Evolutionary conservation across 2,113 vertebrate species (phyloP), one percentile per base, ranked within the genome.

Genomic region (Ginglymostoma cirratum): DNA sequence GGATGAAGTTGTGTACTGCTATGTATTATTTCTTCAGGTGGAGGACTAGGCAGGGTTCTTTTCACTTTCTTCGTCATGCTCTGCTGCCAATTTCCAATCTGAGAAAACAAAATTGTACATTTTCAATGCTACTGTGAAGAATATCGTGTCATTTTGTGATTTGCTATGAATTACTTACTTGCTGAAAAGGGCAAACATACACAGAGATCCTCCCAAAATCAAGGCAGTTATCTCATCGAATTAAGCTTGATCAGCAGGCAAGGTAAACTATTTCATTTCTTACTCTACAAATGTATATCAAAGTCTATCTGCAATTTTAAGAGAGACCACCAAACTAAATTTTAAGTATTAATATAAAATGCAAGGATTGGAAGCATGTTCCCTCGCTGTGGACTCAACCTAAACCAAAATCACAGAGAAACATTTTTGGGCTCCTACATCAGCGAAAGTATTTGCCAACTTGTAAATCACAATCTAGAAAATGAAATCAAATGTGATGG

Each of bases 31-130:
- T 99, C 99, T 97, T 99, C 99, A 83, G 99, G 99, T 14, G 99
- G 99, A 2, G 99, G 99, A 97, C 99, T 99, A 96, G 99, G 99
- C 70, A 99, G 98, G 0, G 99, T 99, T 97, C 99, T 98, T 97
- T 99, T 99, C 97, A 99, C 98, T 98, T 99, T 99, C 97, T 98
- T 98, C 97, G 99, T 98, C 0, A 98, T 97, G 97, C 98, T 99
- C 90, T 99, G 98, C 97, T 99, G 98, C 97, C 99, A 98, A 96
- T 97, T 98, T 96, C 98, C 98, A 96, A 99, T 98, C 99, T 99
- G 98, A 96, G 21, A 97, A 96, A 86, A 96, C 90, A 96, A 96
- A 30, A 72, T 96, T 96, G 67, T 42, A 96, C 21, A 65, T 95
- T 95, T 67, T 70, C 21, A 70, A 42, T 45, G 69, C n/a, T 12